Percentiles rank a stretch among this genome's conserved stretches.
Evolutionary conservation across 2,113 vertebrate species (phyloP).

Genomic region (Heterotilapia buettikoferi): DNA sequence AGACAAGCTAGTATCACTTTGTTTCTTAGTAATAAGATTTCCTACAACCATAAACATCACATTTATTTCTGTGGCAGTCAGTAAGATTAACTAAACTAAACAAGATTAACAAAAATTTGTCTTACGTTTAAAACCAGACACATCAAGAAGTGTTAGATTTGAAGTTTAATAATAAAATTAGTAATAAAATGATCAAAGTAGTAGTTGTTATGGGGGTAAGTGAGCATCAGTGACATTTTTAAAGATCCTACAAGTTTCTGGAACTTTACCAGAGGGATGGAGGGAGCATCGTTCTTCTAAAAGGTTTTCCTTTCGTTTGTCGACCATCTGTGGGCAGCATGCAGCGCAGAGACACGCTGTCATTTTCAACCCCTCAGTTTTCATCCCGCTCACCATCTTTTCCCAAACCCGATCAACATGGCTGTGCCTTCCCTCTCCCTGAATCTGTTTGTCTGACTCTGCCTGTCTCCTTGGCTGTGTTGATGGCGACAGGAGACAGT

Average conservation of each 20-base stretch:
- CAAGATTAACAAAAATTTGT: background rate
- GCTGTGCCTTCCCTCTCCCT: background rate
- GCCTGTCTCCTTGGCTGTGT: slow-evolving; percentile 76
- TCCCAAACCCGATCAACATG: background rate
- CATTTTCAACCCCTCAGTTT: background rate
- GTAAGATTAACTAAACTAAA: background rate
- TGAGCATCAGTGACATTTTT: background rate
- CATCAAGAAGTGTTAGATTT: background rate
- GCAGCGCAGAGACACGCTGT: background rate
- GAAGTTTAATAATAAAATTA: background rate
- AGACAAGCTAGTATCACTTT: background rate
- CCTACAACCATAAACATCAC: background rate
- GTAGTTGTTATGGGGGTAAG: background rate
- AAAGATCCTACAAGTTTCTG: background rate
- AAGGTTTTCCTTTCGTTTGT: background rate
- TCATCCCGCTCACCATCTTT: background rate
- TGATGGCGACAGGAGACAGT: slow-evolving; percentile 84
- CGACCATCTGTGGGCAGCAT: background rate
- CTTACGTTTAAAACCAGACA: background rate
- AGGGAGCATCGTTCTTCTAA: background rate
- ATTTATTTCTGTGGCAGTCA: background rate
- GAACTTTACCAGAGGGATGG: background rate
- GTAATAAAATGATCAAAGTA: background rate
- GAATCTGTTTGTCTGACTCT: slow-evolving; percentile 34
- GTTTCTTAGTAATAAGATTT: background rate